phyloP scores from a whole-genome alignment of 2,888 invertebrate species.

The Drosophila falleni region DNA sequence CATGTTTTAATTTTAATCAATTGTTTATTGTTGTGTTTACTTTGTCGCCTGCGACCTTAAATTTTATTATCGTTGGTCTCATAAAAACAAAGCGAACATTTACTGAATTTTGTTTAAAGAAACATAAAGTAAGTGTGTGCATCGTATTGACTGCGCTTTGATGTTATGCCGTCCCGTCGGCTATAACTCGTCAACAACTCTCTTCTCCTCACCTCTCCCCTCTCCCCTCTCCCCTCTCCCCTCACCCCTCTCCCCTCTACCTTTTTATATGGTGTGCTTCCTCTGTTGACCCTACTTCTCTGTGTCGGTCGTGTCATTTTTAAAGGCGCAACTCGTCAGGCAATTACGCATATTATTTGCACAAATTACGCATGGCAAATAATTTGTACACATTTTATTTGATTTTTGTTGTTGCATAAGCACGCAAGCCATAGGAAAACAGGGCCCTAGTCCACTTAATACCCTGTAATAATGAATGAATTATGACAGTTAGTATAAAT shows the following conservation, averaged over 20 bases:
- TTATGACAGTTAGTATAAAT: background rate
- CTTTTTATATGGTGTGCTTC: too few species aligned
- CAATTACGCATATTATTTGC: constrained; percentile 80
- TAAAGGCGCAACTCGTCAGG: constrained; percentile 41
- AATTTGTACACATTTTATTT: constrained; percentile 65
- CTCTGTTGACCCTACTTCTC: background rate
- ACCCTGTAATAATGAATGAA: constrained; percentile 17
- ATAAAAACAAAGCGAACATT: constrained; percentile 61
- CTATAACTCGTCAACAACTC: constrained; percentile 27
- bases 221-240: background rate
- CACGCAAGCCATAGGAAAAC: constrained; percentile 55
- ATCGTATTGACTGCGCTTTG: constrained; percentile 65
- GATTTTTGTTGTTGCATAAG: constrained; percentile 59
- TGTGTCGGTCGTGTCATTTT: constrained; percentile 17
- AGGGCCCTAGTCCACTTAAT: constrained; percentile 8
- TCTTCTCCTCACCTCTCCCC: background rate
- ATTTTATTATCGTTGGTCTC: constrained; percentile 65
- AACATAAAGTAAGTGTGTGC: constrained; percentile 23
- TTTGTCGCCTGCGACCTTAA: constrained; percentile 76
- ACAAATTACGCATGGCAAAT: constrained; percentile 80
- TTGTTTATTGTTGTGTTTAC: constrained; percentile 75
- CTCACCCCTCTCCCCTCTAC: background rate
- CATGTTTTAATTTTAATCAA: constrained; percentile 20
- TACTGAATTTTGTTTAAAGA: constrained; percentile 56
- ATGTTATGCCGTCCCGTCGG: constrained; percentile 62